Conservation (phyloP, 2,113 vertebrate species). For the Vulpes ferrilata region DNA sequence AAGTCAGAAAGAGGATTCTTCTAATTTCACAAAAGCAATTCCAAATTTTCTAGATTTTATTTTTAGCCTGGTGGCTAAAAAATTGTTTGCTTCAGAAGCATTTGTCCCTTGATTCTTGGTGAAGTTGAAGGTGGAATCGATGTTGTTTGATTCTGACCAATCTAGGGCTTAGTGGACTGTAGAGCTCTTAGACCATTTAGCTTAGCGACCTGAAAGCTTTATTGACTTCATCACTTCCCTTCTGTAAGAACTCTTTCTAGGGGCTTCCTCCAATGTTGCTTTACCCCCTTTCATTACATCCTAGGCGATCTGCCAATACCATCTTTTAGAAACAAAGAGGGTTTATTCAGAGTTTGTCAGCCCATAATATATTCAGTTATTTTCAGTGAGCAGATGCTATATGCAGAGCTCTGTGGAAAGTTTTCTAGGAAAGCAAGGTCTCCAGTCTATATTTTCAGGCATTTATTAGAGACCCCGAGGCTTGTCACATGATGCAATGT, state of each 20-base stretch:
- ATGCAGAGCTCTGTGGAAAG: not conserved
- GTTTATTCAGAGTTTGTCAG: slow-evolving; percentile 48
- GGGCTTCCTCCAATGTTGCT: slow-evolving; percentile 1
- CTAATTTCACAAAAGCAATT: slow-evolving; percentile 22
- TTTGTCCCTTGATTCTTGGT: not conserved
- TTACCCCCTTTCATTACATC: slow-evolving; percentile 27
- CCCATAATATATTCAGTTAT: slow-evolving; percentile 16
- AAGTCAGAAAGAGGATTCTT: not conserved
- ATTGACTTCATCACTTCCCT: slow-evolving; percentile 41
- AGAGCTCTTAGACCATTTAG: slow-evolving; percentile 9
- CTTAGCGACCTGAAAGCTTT: slow-evolving; percentile 56
- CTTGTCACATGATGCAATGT: not conserved
- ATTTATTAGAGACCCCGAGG: slow-evolving; percentile 7
- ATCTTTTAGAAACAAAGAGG: slow-evolving; percentile 39
- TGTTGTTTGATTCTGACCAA: slow-evolving; percentile 35
- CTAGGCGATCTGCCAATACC: slow-evolving; percentile 40
- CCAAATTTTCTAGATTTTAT: not conserved
- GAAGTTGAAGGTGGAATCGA: slow-evolving; percentile 40
- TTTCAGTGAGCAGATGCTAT: slow-evolving; percentile 5
- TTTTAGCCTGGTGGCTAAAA: slow-evolving; percentile 9
- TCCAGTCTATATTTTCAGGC: slow-evolving; percentile 18
- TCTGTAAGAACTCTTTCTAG: not conserved
- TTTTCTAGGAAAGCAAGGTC: not conserved
- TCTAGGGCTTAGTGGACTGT: not conserved
- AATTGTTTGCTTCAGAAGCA: slow-evolving; percentile 4